These are phyloP conservation scores for Camptogramma bilineatum DNA, from an alignment of 2,888 invertebrate genomes.

Conservation along the genomic window DNA sequence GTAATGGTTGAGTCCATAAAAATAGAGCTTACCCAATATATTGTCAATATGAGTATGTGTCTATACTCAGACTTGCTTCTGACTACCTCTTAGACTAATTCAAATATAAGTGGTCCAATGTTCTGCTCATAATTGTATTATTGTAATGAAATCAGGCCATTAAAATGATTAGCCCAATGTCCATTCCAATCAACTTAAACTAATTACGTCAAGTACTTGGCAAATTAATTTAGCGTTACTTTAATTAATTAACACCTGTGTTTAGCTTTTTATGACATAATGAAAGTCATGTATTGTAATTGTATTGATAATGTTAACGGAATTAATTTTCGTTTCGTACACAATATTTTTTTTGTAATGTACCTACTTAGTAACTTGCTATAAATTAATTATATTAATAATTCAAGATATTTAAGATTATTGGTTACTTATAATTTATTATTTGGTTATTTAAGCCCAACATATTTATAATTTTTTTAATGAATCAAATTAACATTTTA, in stretches of 20 bases:
- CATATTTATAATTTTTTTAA: too few species aligned
- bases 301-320: not conserved
- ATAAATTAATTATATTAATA: too few species aligned
- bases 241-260: constrained; percentile 25
- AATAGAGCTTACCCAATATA: too few species aligned
- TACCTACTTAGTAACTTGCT: too few species aligned
- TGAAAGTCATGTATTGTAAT: constrained; percentile 7
- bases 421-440: too few species aligned
- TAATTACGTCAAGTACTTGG: constrained; percentile 35
- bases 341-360: too few species aligned
- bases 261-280: constrained; percentile 7
- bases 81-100: not conserved
- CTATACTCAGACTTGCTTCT: not conserved
- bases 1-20: too few species aligned
- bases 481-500: too few species aligned
- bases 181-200: constrained; percentile 27
- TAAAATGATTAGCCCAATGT: constrained; percentile 25
- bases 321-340: not conserved
- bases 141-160: constrained; percentile 28
- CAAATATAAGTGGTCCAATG: not conserved
- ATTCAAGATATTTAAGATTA: too few species aligned
- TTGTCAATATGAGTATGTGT: not conserved
- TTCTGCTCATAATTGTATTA: not conserved
- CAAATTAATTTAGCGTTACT: constrained; percentile 26
- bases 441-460: too few species aligned